phyloP scores from a whole-genome alignment of 2,113 vertebrate species.

The Mellivora capensis region DNA sequence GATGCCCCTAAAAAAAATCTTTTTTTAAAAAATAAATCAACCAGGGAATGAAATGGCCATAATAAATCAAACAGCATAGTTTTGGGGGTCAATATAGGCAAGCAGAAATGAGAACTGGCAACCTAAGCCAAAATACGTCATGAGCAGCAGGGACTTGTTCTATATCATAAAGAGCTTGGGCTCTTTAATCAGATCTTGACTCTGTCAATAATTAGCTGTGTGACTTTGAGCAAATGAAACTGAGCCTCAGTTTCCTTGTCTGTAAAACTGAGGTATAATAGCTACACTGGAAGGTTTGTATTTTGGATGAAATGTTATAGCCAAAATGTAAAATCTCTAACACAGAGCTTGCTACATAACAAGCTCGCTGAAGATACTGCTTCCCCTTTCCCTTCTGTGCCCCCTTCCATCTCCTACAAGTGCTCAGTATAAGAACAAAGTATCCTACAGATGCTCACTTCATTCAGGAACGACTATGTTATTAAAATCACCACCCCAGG shows the following conservation, averaged over 20 bases:
- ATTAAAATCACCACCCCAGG: neutral
- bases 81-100: neutral
- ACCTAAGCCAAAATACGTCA: neutral
- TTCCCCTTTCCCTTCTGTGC: neutral
- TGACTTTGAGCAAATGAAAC: neutral
- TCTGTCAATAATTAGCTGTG: neutral
- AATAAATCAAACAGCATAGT: neutral
- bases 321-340: constrained; percentile 35
- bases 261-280: constrained; percentile 2
- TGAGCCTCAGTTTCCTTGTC: constrained; percentile 12
- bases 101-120: neutral
- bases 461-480: neutral
- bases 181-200: constrained; percentile 18
- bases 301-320: constrained; percentile 22
- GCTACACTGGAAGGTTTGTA: neutral
- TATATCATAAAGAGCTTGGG: neutral
- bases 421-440: neutral
- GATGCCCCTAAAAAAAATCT: too few relatives aligned
- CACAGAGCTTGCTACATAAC: neutral
- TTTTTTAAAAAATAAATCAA: neutral
- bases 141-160: neutral
- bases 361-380: neutral
- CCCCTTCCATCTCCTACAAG: neutral
- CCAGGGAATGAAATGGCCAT: neutral
- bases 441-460: neutral